A percentile compares a stretch with the other conserved stretches of the same genome.
Evolutionary conservation across 2,797 vertebrate species (phyloP).

Genomic region (Uromys caudimaculatus): DNA sequence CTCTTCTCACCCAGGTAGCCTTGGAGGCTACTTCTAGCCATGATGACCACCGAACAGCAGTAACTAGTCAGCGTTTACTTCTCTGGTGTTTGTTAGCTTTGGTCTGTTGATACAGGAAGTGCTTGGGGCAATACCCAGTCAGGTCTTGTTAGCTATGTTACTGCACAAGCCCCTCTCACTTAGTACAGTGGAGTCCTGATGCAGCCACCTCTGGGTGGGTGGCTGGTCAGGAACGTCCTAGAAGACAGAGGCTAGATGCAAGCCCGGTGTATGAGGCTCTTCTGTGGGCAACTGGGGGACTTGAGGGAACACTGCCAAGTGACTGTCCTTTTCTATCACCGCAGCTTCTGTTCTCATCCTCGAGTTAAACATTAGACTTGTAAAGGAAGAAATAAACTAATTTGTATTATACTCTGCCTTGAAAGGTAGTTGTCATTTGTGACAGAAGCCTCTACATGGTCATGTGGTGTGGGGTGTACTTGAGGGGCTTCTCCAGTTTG

Average conservation of each 20-base stretch:
- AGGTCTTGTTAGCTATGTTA: neutral
- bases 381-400: constrained; percentile 75
- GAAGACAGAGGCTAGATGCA: neutral
- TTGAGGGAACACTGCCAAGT: neutral
- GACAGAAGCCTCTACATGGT: neutral
- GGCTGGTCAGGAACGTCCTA: neutral
- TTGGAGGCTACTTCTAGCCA: neutral
- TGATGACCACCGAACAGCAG: neutral
- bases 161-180: fast-evolving
- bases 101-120: neutral
- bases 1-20: neutral
- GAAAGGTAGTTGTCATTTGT: neutral
- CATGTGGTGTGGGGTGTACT: neutral
- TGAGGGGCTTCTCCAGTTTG: fast-evolving
- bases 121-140: constrained; percentile 29
- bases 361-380: neutral
- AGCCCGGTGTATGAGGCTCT: fast-evolving
- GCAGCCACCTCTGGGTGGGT: neutral
- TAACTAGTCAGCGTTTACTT: neutral
- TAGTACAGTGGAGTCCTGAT: neutral
- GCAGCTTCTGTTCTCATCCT: neutral
- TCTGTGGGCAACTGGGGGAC: neutral
- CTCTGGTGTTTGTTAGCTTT: constrained; percentile 22
- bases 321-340: neutral
- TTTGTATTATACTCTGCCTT: constrained; percentile 30